Evolutionary conservation across 2,113 vertebrate species (phyloP), one percentile per base, ranked within the genome.

Genomic region (Stegastes partitus): DNA sequence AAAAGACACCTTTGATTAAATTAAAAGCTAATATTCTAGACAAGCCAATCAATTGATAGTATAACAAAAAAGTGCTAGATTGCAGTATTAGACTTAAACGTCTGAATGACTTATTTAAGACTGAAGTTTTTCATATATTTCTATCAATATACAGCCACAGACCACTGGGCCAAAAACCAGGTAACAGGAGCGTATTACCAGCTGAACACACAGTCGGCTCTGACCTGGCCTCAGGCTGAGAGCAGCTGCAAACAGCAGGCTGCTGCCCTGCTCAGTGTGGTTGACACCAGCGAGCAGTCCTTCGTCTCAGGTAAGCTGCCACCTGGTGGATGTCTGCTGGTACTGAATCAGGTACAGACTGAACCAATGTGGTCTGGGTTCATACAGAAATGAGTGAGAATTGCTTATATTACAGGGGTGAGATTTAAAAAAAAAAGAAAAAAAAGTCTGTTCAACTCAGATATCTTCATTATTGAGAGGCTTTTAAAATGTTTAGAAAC

Each of bases 231-330:
- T 7, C 96, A 99, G 81, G 97, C 97, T 15, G 93, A 96, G 19
- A 90, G 82, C 87, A 99, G 97, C 91, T 99, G 98, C 84, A 95
- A 94, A n/a, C 97, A 99, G 57, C 97, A 99, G 86, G 73, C 87
- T 0, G 93, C 95, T 0, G 89, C 95, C 2, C 90, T 99, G 73
- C 16, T 97, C 84, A 97, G 97, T 55, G 68, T 99, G 82, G 94
- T 89, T 0, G 96, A 98, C 49, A 78, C 96, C 55, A 93, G 95
- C 0, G 96, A 98, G 54, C 97, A 98, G 91, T 95, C 94, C 0
- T 95, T 94, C 19, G 55, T 98, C 37, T 91, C 97, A 95, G 97
- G 98, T 99, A 87, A 83, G 95, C 70, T 25, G 42, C 63, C 81
- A 45, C 28, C 77, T 26, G 5, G 21, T 78, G 74, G 56, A 70